Conservation (phyloP, 2,888 invertebrate species). For the Drosophila pullipes region DNA sequence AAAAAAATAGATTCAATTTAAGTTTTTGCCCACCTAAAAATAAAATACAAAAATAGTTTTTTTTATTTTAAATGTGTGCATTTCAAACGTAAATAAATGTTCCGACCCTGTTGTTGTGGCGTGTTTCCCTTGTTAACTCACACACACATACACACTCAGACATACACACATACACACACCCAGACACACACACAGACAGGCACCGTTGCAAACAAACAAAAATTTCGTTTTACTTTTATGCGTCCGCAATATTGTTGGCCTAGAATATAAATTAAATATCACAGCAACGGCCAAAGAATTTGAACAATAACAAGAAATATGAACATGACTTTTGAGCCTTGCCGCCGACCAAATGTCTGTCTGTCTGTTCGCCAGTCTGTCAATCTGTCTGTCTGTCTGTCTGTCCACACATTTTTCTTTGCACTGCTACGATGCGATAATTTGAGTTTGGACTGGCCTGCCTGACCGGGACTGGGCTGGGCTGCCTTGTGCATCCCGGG, state of each 20-base stretch:
- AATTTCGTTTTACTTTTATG: constrained; percentile 50
- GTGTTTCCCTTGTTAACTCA: constrained; percentile 41
- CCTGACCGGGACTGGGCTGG: background rate
- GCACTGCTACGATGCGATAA: constrained; percentile 7
- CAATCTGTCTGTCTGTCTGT: background rate
- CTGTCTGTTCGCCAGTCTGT: accelerated
- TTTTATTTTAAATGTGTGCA: constrained; percentile 53
- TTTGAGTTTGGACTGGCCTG: constrained; percentile 1
- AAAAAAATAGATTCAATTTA: constrained; percentile 47
- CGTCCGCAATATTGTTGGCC: constrained; percentile 50
- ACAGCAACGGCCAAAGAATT: constrained; percentile 58
- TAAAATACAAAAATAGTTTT: constrained; percentile 37
- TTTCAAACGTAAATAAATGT: constrained; percentile 72
- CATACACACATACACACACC: background rate
- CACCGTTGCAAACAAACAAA: constrained; percentile 23
- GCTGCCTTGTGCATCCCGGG: constrained; percentile 5
- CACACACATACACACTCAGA: background rate
- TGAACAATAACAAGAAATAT: constrained; percentile 51
- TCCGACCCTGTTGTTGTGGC: constrained; percentile 13
- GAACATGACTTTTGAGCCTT: constrained; percentile 61
- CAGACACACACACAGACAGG: too few relatives aligned
- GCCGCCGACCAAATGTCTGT: background rate
- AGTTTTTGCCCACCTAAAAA: constrained; percentile 57
- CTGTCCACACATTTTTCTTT: background rate
- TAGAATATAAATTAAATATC: constrained; percentile 79